phyloP scores from a whole-genome alignment of 1,140 invertebrate genomes.

The Proales similis region DNA sequence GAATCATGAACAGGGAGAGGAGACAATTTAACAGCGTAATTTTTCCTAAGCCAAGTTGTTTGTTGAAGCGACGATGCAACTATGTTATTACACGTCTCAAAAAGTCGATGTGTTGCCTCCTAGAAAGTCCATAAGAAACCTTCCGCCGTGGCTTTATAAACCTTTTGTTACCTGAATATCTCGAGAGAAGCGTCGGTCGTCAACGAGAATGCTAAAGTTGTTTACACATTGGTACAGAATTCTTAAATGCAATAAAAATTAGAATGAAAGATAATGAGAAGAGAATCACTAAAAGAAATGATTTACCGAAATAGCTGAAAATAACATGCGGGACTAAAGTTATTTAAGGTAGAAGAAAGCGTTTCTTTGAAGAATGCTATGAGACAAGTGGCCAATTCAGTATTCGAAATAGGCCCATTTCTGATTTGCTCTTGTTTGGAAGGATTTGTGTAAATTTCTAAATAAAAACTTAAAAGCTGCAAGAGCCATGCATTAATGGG shows the following conservation, averaged over 20 bases:
- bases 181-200: slow-evolving; percentile 73
- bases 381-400: slow-evolving; percentile 19
- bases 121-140: slow-evolving; percentile 34
- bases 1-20: slow-evolving; percentile 54
- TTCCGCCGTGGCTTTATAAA: background rate
- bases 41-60: slow-evolving; percentile 79
- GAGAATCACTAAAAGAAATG: too few relatives aligned
- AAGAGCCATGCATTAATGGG: slow-evolving; percentile 26
- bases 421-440: background rate
- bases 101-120: slow-evolving; percentile 60
- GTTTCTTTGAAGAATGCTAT: slow-evolving; percentile 31
- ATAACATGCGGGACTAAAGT: slow-evolving; percentile 64
- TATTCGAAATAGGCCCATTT: background rate
- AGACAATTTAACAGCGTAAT: slow-evolving; percentile 67
- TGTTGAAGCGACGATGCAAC: slow-evolving; percentile 80
- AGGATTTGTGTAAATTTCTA: slow-evolving; percentile 6
- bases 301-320: slow-evolving; percentile 67
- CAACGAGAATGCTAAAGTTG: slow-evolving; percentile 40
- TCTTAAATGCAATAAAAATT: background rate
- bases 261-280: background rate
- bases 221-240: slow-evolving; percentile 20
- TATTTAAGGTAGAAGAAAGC: slow-evolving; percentile 47
- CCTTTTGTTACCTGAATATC: slow-evolving; percentile 63
- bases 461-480: slow-evolving; percentile 32
- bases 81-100: slow-evolving; percentile 75